phyloP scores from a whole-genome alignment of 2,113 vertebrate species.

The Otis tarda region DNA sequence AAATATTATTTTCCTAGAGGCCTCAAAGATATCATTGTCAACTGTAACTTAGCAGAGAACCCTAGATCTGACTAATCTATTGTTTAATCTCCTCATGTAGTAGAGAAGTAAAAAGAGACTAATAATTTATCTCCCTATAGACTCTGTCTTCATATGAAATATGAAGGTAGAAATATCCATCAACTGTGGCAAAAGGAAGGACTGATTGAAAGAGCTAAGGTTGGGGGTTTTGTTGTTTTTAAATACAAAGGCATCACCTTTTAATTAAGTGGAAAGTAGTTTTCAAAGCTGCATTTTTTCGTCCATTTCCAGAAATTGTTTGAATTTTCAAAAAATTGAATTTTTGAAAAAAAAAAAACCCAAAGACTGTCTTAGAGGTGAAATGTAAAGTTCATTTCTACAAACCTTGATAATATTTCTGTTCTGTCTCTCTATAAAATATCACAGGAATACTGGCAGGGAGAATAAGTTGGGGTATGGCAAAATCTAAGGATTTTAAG shows the following conservation, averaged over 20 bases:
- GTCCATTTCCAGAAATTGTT: neutral
- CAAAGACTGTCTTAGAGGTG: neutral
- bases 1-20: neutral
- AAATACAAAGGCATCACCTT: neutral
- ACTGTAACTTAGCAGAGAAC: neutral
- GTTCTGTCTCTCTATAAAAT: neutral
- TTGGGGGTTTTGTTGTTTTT: rapidly evolving
- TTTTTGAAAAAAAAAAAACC: neutral
- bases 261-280: neutral
- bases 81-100: neutral
- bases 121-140: neutral
- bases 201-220: neutral
- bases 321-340: neutral
- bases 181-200: neutral
- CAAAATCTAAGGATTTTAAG: neutral
- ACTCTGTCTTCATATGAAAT: neutral
- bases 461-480: neutral
- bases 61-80: neutral
- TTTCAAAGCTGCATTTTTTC: neutral
- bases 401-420: neutral
- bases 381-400: neutral
- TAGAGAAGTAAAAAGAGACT: neutral
- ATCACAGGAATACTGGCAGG: neutral
- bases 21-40: neutral
- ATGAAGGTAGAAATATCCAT: neutral